Evolutionary conservation across 2,888 invertebrate species (phyloP).

Genomic region (Theodoxus fluviatilis): DNA sequence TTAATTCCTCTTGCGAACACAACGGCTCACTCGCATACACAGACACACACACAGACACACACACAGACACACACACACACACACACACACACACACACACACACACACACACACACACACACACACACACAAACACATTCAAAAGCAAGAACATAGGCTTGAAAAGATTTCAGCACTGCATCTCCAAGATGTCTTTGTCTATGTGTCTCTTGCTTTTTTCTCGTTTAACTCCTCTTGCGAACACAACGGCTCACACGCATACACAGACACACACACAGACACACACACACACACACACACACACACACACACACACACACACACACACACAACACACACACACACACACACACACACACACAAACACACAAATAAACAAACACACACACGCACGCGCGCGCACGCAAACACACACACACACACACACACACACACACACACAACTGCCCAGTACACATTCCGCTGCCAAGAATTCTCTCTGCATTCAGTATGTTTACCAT

Average conservation of each 20-base stretch:
- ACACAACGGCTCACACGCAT: not conserved
- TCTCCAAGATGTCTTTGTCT: too few relatives aligned
- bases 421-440: too few relatives aligned
- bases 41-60: not conserved
- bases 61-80: conserved; percentile 13
- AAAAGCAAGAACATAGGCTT: too few relatives aligned
- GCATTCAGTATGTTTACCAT: not conserved
- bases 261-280: not conserved
- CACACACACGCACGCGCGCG: too few relatives aligned
- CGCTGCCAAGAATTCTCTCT: too few relatives aligned
- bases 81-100: conserved; percentile 18
- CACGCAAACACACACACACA: too few relatives aligned
- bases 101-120: conserved; percentile 11
- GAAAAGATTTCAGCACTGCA: too few relatives aligned
- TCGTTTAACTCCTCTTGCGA: too few relatives aligned
- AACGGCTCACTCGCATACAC: not conserved
- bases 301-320: conserved; percentile 17
- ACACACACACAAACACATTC: not conserved
- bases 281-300: conserved; percentile 15
- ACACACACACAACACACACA: conserved; percentile 18
- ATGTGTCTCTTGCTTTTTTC: too few relatives aligned
- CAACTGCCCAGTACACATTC: too few relatives aligned
- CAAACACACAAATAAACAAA: too few relatives aligned
- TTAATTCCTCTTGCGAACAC: not conserved
- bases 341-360: conserved; percentile 7